These are phyloP conservation scores for Zoanthus sociatus DNA, from an alignment of 92 coral and sea anemone species.

Conservation along the genomic window DNA sequence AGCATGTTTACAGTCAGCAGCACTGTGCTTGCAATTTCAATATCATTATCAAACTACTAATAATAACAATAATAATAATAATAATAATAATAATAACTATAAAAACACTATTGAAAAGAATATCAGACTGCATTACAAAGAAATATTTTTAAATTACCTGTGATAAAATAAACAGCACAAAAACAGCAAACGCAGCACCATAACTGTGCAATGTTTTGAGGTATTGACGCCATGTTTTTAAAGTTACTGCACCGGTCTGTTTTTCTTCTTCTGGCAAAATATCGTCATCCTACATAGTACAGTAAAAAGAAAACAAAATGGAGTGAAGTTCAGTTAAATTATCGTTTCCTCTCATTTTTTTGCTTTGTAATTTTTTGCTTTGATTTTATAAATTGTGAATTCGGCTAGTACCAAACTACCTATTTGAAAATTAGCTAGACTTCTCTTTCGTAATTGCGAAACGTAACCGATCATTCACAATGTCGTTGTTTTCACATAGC, in stretches of 20 bases:
- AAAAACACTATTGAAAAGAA: no score
- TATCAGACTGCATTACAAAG: not conserved
- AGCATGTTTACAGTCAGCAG: no score
- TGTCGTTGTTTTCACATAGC: no score
- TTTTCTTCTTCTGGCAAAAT: slow-evolving; percentile 75
- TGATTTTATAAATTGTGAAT: not conserved
- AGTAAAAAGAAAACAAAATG: not conserved
- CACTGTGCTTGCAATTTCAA: no score
- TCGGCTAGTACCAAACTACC: no score
- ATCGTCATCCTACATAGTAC: slow-evolving; percentile 65
- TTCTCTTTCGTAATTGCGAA: no score
- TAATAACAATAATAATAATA: not conserved
- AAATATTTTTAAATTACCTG: slow-evolving; percentile 57
- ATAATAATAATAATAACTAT: not conserved
- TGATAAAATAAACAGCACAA: slow-evolving; percentile 65
- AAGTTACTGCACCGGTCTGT: slow-evolving; percentile 81
- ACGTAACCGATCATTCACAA: no score
- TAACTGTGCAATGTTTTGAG: slow-evolving; percentile 69
- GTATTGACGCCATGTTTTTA: slow-evolving; percentile 68
- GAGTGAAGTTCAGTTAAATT: not conserved
- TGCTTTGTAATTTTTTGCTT: not conserved
- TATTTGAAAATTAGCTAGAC: no score
- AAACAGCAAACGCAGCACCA: slow-evolving; percentile 55
- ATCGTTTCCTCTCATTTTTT: not conserved
- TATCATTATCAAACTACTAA: no score